These are phyloP conservation scores for Sebastes minor DNA, from an alignment of 2,797 vertebrate genomes.

Conservation along the genomic window DNA sequence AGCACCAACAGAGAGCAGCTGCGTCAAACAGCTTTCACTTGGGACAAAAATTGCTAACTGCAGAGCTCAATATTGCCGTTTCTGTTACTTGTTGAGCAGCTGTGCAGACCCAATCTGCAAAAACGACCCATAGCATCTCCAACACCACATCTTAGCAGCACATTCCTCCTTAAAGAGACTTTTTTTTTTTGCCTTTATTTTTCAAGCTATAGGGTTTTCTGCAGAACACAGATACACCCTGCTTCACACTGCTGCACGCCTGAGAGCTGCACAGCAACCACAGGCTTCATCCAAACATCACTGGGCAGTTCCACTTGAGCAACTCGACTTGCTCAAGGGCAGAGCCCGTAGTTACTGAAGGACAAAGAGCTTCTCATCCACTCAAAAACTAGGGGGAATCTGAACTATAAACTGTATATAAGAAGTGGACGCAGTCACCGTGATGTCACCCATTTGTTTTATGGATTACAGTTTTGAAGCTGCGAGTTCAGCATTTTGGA, in stretches of 20 bases:
- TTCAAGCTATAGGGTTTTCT: constrained; percentile 40
- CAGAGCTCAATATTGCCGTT: constrained; percentile 45
- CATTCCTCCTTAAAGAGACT: constrained; percentile 33
- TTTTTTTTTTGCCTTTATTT: constrained; percentile 27
- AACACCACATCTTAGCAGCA: constrained; percentile 33
- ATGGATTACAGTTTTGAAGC: neutral
- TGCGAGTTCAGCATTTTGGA: neutral
- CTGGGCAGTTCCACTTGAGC: constrained; percentile 45
- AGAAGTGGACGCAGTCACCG: neutral
- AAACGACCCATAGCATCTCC: constrained; percentile 13
- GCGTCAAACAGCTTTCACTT: constrained; percentile 44
- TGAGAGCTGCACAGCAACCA: constrained; percentile 41
- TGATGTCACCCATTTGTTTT: too few relatives aligned
- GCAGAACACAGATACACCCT: constrained; percentile 34
- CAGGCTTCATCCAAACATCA: constrained; percentile 48
- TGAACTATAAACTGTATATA: constrained; percentile 5
- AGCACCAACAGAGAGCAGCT: constrained; percentile 40
- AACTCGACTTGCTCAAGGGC: constrained; percentile 58
- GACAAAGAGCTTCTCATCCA: constrained; percentile 28
- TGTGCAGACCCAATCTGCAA: constrained; percentile 38
- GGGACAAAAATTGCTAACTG: constrained; percentile 33
- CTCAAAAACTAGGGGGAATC: constrained; percentile 21
- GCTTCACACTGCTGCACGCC: constrained; percentile 31
- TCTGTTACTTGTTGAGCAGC: constrained; percentile 43
- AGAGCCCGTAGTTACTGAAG: constrained; percentile 19